Conservation (phyloP, 2,888 invertebrate genomes). For the Platynereis dumerilii region DNA sequence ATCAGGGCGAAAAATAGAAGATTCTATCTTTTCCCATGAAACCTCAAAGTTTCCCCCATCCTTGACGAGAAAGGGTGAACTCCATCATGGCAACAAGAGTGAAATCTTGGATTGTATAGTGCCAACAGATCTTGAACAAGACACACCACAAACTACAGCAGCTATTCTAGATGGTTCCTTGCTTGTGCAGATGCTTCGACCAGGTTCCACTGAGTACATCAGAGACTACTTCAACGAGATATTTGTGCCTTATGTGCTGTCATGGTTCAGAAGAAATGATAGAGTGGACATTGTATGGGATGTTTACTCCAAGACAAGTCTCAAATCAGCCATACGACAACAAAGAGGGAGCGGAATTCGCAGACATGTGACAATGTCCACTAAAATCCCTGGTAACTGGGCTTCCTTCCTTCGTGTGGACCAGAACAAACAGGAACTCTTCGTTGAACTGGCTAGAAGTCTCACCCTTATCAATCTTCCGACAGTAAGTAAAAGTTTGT, state of each 20-base stretch:
- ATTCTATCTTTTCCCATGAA: constrained; percentile 13
- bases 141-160: constrained; percentile 26
- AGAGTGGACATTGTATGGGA: constrained; percentile 14
- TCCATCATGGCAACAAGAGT: constrained; percentile 19
- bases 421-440: constrained; percentile 27
- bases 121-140: constrained; percentile 23
- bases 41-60: constrained; percentile 15
- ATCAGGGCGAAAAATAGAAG: constrained; percentile 19
- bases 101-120: constrained; percentile 25
- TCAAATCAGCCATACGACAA: constrained; percentile 23
- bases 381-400: constrained; percentile 27
- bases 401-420: constrained; percentile 28
- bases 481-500: too few relatives aligned
- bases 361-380: constrained; percentile 9
- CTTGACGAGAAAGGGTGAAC: constrained; percentile 16
- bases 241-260: constrained; percentile 24
- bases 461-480: too few relatives aligned
- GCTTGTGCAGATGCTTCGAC: constrained; percentile 28
- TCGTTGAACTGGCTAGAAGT: too few relatives aligned
- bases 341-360: constrained; percentile 9
- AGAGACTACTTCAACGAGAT: constrained; percentile 26
- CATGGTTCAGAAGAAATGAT: constrained; percentile 22
- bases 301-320: constrained; percentile 17
- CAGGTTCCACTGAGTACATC: constrained; percentile 23
- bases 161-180: constrained; percentile 30